A percentile compares a stretch with the other conserved stretches of the same genome.
Conservation (phyloP, 2,888 invertebrate genomes). For the Chrysotoxum bicinctum region DNA sequence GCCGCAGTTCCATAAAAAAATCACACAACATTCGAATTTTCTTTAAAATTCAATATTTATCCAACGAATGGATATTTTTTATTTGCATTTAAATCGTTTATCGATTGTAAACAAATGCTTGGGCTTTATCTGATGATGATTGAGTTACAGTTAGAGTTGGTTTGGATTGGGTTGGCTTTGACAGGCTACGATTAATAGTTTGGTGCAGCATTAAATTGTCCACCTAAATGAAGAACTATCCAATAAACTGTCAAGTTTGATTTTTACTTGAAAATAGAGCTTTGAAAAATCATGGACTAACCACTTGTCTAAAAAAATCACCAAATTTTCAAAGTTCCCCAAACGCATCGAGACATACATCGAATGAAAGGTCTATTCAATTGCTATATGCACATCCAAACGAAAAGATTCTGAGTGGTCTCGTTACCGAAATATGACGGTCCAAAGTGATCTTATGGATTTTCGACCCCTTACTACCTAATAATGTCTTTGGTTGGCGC, state of each 20-base stretch:
- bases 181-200: background rate
- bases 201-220: background rate
- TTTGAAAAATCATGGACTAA: too few relatives aligned
- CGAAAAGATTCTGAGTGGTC: too few relatives aligned
- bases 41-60: conserved; percentile 17
- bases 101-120: conserved; percentile 2
- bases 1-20: background rate
- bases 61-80: conserved; percentile 1
- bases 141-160: background rate
- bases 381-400: too few relatives aligned
- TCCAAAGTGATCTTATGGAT: too few relatives aligned
- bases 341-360: too few relatives aligned
- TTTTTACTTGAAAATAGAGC: too few relatives aligned
- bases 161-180: background rate
- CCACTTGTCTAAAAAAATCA: too few relatives aligned
- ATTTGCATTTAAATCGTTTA: conserved; percentile 21
- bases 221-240: background rate
- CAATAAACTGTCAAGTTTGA: background rate
- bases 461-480: too few relatives aligned
- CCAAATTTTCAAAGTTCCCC: too few relatives aligned
- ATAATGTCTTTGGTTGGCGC: too few relatives aligned
- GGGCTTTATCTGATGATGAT: conserved; percentile 8
- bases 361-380: too few relatives aligned
- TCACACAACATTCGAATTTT: background rate
- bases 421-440: too few relatives aligned